Evolutionary conservation across 2,888 invertebrate species (phyloP).

Genomic region (Synergus laeviventris): DNA sequence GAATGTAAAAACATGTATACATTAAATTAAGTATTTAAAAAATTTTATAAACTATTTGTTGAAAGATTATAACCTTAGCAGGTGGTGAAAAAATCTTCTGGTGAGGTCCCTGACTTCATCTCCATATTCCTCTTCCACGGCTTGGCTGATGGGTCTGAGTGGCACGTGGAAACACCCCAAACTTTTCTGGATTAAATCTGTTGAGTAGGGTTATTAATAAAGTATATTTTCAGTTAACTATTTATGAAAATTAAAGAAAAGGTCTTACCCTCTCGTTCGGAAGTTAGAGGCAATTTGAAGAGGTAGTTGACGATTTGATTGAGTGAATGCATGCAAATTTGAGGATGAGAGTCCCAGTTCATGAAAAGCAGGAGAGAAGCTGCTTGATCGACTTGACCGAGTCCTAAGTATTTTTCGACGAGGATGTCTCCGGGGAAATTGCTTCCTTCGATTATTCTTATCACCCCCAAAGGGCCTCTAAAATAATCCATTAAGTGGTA

Average conservation of each 20-base stretch:
- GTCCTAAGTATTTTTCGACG: conserved; percentile 81
- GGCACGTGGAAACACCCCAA: conserved; percentile 89
- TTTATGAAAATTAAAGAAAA: neutral
- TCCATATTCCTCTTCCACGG: conserved; percentile 85
- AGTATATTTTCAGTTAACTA: neutral
- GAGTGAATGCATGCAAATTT: conserved; percentile 85
- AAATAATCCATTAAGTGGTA: conserved; percentile 17
- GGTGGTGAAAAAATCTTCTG: conserved; percentile 90
- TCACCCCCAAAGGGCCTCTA: conserved; percentile 79
- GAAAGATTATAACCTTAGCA: conserved; percentile 81
- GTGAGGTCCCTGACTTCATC: conserved; percentile 89
- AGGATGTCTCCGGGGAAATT: conserved; percentile 80
- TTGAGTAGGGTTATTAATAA: conserved; percentile 9
- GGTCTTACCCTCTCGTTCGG: conserved; percentile 79
- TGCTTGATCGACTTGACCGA: conserved; percentile 83
- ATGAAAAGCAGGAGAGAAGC: conserved; percentile 82
- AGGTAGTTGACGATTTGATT: conserved; percentile 85
- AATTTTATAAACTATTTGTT: conserved; percentile 29
- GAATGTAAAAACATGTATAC: no score
- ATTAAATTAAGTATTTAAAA: neutral
- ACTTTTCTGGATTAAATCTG: conserved; percentile 82
- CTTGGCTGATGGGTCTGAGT: conserved; percentile 81
- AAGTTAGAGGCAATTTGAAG: conserved; percentile 79
- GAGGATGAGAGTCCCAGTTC: conserved; percentile 89
- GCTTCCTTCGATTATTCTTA: conserved; percentile 78